phyloP scores from a whole-genome alignment of 2,888 invertebrate species.

The Willowsia nigromaculata region DNA sequence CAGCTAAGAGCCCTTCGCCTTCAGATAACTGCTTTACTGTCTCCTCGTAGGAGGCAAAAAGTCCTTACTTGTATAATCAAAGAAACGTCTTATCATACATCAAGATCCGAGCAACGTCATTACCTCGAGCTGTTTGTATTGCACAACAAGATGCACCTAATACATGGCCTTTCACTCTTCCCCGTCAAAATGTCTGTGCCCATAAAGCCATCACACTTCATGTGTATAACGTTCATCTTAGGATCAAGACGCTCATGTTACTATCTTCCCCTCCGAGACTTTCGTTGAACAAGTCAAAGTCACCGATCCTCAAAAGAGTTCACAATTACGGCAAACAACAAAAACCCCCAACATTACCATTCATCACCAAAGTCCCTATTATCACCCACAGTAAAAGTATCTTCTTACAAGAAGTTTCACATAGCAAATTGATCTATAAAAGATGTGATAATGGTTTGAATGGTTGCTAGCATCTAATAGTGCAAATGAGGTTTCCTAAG shows the following conservation, averaged over 20 bases:
- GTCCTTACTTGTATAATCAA: too few species aligned
- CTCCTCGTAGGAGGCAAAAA: not conserved
- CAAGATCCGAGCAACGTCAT: too few species aligned
- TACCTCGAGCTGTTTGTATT: too few species aligned
- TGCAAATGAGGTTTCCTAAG: too few species aligned
- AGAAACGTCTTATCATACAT: too few species aligned
- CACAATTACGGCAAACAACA: not conserved
- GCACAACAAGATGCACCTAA: too few species aligned
- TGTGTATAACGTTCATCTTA: too few species aligned
- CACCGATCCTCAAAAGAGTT: not conserved
- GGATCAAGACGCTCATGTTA: not conserved
- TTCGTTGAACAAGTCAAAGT: not conserved
- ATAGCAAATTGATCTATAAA: too few species aligned
- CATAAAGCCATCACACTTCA: too few species aligned
- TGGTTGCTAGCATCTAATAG: not conserved
- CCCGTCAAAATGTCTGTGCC: too few species aligned
- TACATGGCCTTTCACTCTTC: too few species aligned
- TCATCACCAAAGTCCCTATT: not conserved
- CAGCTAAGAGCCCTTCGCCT: not conserved
- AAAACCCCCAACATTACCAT: not conserved
- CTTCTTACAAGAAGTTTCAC: not conserved
- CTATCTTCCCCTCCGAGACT: not conserved
- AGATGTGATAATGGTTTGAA: too few species aligned
- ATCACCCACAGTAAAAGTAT: constrained; percentile 30
- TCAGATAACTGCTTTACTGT: not conserved